Base-by-base conservation (phyloP, 2,888 invertebrate genomes). In the Drosophila ustulata region DNA sequence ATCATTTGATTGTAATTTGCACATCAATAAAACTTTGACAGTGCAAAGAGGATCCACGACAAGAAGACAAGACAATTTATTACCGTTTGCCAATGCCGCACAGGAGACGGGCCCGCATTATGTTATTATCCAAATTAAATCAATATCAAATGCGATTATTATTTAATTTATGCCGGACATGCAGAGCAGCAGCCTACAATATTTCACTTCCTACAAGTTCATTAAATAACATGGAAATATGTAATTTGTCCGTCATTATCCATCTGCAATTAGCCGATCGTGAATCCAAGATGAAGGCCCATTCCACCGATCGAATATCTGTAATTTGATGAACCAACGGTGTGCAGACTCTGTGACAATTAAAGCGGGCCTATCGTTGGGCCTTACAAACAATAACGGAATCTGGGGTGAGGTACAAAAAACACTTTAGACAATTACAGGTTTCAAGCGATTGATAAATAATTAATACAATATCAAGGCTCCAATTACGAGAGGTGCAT, bases 21-120 rank as follows among this genome's bases (percentile, higher is more conserved):
- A 80, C 82, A 85, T 85, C 80, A 82, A 80, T 86, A 66, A 69
- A 69, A 77, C 84, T 83, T 83, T 82, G 81, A 86, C 83, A 80
- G 67, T 67, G 76, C 46, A 53, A 50, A 47, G 45, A 23, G 55
- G 61, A 74, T 61, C 39, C 26, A 26, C 13, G 8, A 41, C 39
- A 7, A 39, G 18, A 41, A 41, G 50, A 41, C 46, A 46, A 41
- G 47, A 34, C 51, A 58, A 66, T 71, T 77, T 65, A 65, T 66
- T 79, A 77, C 79, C 75, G 82, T 70, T 85, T 66, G 67, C 50
- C 58, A 61, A 65, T 65, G 47, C 41, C 37, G 46, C 26, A 43
- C 26, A 34, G 25, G 13, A 56, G 69, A 53, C 51, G 32, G 46
- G 13, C 30, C 18, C 45, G 43, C 47, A 73, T 80, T 75, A 75